Base-by-base conservation (phyloP, 2,797 vertebrate genomes). In the Morelia viridis region DNA sequence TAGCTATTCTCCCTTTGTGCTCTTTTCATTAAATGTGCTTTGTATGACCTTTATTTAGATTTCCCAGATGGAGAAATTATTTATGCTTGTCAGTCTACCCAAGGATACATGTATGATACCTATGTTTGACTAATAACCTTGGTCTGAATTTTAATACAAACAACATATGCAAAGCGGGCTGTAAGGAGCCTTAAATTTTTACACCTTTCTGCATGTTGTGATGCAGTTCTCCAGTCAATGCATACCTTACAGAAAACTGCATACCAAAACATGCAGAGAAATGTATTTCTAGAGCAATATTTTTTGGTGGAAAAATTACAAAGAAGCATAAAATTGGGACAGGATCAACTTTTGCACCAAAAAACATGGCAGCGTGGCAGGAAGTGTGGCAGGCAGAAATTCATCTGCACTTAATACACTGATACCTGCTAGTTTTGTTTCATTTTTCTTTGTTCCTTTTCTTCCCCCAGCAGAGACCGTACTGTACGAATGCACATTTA, bases 381-480 rank as follows among this genome's bases (percentile, higher is more conserved):
- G 71, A 80, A 24, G 46, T 11, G 22, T 41, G 76, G 76, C 4
- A 46, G 41, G 35, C 76, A 80, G 41, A 24, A 80, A 46, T 80
- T 46, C 9, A 46, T 24, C 41, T 80, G 35, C 24, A 80, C 24
- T 22, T 4, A 80, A 46, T 24, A 80, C 19, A 24, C 41, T 80
- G 19, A 24, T 24, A 80, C 46, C 76, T 46, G 41, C 41, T 85
- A 46, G 28, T 84, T 53, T 89, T 76, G 57, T 89, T 89, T 0
- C 13, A 6, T 24, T 46, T 28, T 0, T 4, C 22, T 9, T 35
- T 1, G 0, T 0, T 3, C 1, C 7, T 0, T 0, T 87, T 62
- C 46, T 0, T 0, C 5, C 65, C 6, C 57, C 31, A 17, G 10
- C 62, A 76, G 35, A 41, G 71, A 41, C 19, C 35, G 9, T 80